Evolutionary conservation across 2,113 vertebrate species (phyloP).

Genomic region (Leptobrachium ailaonicum): DNA sequence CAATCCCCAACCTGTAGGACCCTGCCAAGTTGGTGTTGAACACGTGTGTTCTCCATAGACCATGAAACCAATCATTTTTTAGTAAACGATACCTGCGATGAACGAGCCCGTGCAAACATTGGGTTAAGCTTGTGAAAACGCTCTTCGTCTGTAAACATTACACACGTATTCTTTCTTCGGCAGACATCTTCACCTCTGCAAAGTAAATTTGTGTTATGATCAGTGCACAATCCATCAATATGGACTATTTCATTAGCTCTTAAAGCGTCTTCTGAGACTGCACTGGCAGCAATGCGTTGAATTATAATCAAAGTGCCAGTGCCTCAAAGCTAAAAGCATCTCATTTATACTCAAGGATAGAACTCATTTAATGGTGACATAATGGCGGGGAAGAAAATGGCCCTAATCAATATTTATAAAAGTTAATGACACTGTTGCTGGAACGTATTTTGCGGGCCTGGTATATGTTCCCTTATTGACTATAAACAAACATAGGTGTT

Average conservation of each 20-base stretch:
- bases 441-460: background rate
- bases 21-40: no score
- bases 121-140: background rate
- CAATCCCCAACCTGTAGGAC: no score
- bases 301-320: conserved; percentile 40
- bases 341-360: conserved; percentile 38
- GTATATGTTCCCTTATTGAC: background rate
- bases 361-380: conserved; percentile 37
- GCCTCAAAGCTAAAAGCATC: conserved; percentile 40
- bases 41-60: no score
- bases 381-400: conserved; percentile 31
- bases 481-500: background rate
- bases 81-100: no score
- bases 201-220: conserved; percentile 38
- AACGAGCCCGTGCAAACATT: background rate
- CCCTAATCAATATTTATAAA: conserved; percentile 36
- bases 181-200: conserved; percentile 20
- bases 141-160: background rate
- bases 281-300: conserved; percentile 31
- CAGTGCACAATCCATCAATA: conserved; percentile 36
- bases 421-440: conserved; percentile 32
- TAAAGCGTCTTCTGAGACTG: conserved; percentile 32
- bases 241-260: conserved; percentile 41
- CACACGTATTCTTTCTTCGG: background rate
- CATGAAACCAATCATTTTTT: no score